Evolutionary conservation across 2,888 invertebrate species (phyloP), one percentile per base, ranked within the genome.

Genomic region (Hirtodrosophila trivittata): DNA sequence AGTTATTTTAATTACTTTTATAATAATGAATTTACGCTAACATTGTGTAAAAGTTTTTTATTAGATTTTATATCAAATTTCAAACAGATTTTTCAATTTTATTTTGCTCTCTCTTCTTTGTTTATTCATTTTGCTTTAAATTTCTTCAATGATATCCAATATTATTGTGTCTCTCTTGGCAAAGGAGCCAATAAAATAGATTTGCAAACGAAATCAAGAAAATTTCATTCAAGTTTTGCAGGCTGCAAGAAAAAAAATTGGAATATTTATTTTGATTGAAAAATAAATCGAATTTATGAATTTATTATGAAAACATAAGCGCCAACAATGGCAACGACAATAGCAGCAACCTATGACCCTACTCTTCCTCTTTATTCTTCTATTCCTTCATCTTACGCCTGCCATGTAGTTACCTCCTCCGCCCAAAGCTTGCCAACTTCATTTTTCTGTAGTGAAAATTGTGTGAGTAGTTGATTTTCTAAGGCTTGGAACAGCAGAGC

Each of bases 241-340:
- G 41, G 45, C 65, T 38, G 42, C 12, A 38, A 21, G 16, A 51
- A 25, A 51, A 58, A 66, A 60, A 54, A 56, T 43, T 42, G 45
- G 55, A 56, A 72, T 69, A 77, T 83, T 77, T 84, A 86, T 88
- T 87, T 88, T 86, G 86, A 87, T 87, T 88, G 88, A 87, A 87
- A 88, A 84, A 88, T 88, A 87, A 87, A 87, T 88, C 82, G 86
- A 88, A 86, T 88, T 82, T 88, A 82, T 87, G 84, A 87, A 87
- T 80, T 84, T 88, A 80, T 86, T 88, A 86, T 82, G 76, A 87
- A 80, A 87, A 75, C 77, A 81, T 77, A 75, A 74, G 70, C 73
- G 64, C 33, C 77, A 84, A 72, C 78, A 86, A 76, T 78, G 58
- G 41, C 80, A 52, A 37, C 46, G 75, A 69, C 75, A 69, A 35